Evolutionary conservation across 1,140 invertebrate genomes (phyloP), one percentile per base, ranked within the genome.

Genomic region (Dinothrombium tinctorium): DNA sequence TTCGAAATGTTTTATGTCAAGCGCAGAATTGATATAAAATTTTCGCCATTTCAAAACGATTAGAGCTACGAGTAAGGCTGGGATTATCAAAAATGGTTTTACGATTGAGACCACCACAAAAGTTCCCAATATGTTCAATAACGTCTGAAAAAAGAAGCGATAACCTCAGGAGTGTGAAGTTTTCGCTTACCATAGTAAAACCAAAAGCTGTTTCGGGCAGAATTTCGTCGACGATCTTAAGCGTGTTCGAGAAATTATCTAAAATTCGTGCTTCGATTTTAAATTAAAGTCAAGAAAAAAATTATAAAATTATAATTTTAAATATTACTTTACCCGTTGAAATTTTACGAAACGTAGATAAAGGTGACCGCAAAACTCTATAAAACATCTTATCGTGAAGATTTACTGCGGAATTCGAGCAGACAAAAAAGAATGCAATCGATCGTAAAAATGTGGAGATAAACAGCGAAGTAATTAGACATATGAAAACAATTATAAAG

Each of bases 311-410:
- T 6, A 12, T 41, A 14, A 17, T n/a, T n/a, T 17, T 24, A 22
- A 22, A 37, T 22, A 22, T 12, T 12, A 21, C 11, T 11, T 21
- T 21, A 37, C 65, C 65, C 33, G 71, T 69, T 3, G 77, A 73
- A 56, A 89, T 87, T 8, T 70, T 72, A 47, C 83, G 81, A 57
- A 89, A 90, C 57, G 89, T 89, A 9, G 67, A 64, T 68, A 87
- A 83, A 1, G 73, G 76, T 0, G 76, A 72, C 6, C 72, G 64
- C 20, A 82, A 69, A 2, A 92, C 69, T 33, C 71, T 73, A 5
- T 61, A 56, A 51, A 87, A 87, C 72, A 90, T 83, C 6, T 55
- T 60, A 52, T 87, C 75, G 51, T 90, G 84, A 2, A 82, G 60
- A 21, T 62, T 69, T 37, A 71, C 68, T 0, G 82, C 84, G 4